Evolutionary conservation across 2,888 invertebrate species (phyloP).

Genomic region (Boloria euphrosyne): DNA sequence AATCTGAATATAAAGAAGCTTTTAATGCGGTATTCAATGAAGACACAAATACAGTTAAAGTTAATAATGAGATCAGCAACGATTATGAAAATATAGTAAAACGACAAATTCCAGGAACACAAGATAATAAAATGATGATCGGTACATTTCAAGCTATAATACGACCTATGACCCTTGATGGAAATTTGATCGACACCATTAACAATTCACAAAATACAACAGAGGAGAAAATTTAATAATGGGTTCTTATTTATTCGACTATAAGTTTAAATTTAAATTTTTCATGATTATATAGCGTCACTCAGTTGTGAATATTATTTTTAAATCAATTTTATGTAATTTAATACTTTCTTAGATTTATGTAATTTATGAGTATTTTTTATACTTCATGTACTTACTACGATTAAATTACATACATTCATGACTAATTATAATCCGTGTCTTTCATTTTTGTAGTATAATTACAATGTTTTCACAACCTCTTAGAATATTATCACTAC

Average conservation of each 20-base stretch:
- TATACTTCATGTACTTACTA: no score
- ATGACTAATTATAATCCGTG: no score
- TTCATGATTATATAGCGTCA: no score
- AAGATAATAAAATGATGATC: constrained; percentile 32
- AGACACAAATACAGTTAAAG: background rate
- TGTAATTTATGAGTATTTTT: no score
- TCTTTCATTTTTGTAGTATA: no score
- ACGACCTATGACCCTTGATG: constrained; percentile 27
- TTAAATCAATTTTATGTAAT: no score
- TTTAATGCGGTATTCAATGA: background rate
- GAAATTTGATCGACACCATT: constrained; percentile 2
- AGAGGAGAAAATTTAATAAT: constrained; percentile 7
- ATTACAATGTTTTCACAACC: no score
- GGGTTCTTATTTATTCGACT: background rate
- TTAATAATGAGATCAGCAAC: background rate
- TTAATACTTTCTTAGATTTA: no score
- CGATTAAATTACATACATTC: no score
- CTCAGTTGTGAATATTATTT: no score
- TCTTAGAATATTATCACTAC: no score
- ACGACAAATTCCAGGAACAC: constrained; percentile 27
- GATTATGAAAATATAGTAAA: constrained; percentile 17
- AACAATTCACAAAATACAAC: constrained; percentile 12
- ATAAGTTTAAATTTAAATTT: no score
- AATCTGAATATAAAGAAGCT: background rate
- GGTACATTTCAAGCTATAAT: constrained; percentile 38